phyloP scores from a whole-genome alignment of 1,140 invertebrate genomes.

The Drosophila ironensis region DNA sequence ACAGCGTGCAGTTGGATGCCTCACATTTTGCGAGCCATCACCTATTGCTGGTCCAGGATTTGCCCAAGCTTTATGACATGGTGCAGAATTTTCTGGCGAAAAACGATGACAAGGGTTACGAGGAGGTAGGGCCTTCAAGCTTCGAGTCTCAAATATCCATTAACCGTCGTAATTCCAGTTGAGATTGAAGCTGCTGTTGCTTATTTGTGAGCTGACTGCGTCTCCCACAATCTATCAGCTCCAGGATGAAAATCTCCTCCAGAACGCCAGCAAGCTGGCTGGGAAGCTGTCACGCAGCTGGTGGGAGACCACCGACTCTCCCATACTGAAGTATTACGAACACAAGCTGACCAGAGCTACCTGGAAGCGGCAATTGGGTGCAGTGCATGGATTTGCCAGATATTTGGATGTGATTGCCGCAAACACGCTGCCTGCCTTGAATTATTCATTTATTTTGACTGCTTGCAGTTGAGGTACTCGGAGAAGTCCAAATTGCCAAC shows the following conservation, averaged over 20 bases:
- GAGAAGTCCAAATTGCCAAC: slow-evolving; percentile 31
- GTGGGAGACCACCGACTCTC: slow-evolving; percentile 2
- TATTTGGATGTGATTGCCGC: slow-evolving; percentile 43
- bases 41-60: slow-evolving; percentile 24
- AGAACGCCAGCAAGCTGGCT: slow-evolving; percentile 33
- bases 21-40: slow-evolving; percentile 48
- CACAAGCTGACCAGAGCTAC: slow-evolving; percentile 40
- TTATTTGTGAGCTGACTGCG: slow-evolving; percentile 59
- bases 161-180: slow-evolving; percentile 22
- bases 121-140: slow-evolving; percentile 16
- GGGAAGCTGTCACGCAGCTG: slow-evolving; percentile 8
- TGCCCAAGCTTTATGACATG: slow-evolving; percentile 56
- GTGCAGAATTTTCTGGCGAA: slow-evolving; percentile 39
- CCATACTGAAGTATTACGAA: slow-evolving; percentile 51
- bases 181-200: slow-evolving; percentile 34
- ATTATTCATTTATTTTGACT: background rate
- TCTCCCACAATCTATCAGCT: slow-evolving; percentile 37
- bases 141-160: background rate
- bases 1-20: slow-evolving; percentile 25
- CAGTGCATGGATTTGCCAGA: slow-evolving; percentile 46
- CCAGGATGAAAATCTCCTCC: slow-evolving; percentile 7
- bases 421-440: background rate
- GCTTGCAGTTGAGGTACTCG: slow-evolving; percentile 21
- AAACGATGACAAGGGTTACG: slow-evolving; percentile 1
- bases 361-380: slow-evolving; percentile 61